Evolutionary conservation across 2,888 invertebrate genomes (phyloP).

Genomic region (Theodoxus fluviatilis): DNA sequence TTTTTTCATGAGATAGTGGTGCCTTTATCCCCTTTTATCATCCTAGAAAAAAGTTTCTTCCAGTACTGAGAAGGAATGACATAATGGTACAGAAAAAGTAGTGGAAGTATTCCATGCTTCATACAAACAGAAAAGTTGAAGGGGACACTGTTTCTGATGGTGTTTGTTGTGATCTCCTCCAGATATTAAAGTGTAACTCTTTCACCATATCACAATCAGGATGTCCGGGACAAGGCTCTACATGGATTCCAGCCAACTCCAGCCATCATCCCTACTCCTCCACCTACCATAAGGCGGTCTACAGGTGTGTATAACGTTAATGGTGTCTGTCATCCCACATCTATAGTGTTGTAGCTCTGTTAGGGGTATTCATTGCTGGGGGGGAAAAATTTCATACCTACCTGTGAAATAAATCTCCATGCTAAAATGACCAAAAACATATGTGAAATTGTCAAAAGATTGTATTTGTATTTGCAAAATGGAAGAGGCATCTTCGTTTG

Average conservation of each 20-base stretch:
- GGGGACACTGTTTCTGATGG: not conserved
- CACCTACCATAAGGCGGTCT: conserved; percentile 23
- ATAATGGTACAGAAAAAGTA: not conserved
- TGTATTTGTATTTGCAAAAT: too few species aligned
- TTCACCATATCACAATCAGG: not conserved
- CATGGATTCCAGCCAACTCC: conserved; percentile 16
- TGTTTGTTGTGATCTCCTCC: not conserved
- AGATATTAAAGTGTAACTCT: not conserved
- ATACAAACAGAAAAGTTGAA: not conserved
- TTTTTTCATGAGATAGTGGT: too few species aligned
- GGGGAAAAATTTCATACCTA: not conserved
- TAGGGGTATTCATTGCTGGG: not conserved
- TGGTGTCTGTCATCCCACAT: too few species aligned
- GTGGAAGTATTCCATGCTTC: not conserved
- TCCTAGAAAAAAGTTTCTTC: too few species aligned
- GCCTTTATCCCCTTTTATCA: too few species aligned
- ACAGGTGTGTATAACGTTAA: conserved; percentile 29
- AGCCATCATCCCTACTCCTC: not conserved
- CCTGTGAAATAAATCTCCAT: too few species aligned
- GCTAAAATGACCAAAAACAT: too few species aligned
- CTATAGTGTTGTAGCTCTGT: not conserved
- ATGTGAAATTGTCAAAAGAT: too few species aligned
- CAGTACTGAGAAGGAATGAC: not conserved
- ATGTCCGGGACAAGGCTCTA: conserved; percentile 26
- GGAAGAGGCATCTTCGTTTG: too few species aligned